Conservation (phyloP, 2,888 invertebrate genomes). For the Yponomeuta malinellus region DNA sequence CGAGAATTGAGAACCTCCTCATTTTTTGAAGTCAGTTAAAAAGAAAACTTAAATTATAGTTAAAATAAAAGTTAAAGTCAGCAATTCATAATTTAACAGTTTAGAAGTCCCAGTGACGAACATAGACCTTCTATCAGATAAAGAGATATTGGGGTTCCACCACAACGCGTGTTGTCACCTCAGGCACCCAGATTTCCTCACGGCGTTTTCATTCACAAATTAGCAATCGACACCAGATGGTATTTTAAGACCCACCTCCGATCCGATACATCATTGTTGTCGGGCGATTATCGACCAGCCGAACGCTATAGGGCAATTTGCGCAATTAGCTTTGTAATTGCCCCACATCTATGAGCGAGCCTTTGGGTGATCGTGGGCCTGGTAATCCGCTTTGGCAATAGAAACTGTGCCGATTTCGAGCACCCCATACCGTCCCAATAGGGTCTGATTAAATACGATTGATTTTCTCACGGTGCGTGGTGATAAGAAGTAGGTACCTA, state of each 20-base stretch:
- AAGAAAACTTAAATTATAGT: too few species aligned
- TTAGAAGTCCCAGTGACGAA: too few species aligned
- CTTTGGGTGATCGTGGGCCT: slow-evolving; percentile 3
- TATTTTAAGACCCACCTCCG: background rate
- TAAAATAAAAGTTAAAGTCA: too few species aligned
- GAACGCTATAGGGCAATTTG: slow-evolving; percentile 19
- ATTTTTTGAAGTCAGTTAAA: too few species aligned
- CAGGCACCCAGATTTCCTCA: too few species aligned
- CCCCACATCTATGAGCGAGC: slow-evolving; percentile 13
- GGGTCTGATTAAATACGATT: background rate
- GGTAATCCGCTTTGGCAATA: slow-evolving; percentile 8
- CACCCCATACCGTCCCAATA: background rate
- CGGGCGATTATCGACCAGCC: slow-evolving; percentile 9
- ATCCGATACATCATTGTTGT: background rate
- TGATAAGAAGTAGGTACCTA: too few species aligned
- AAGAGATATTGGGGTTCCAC: too few species aligned
- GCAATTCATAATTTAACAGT: too few species aligned
- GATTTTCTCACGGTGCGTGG: background rate
- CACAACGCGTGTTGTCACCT: too few species aligned
- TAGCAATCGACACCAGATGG: background rate
- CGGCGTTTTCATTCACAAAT: background rate
- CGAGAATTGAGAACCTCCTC: too few species aligned
- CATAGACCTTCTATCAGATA: too few species aligned
- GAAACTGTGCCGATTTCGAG: background rate
- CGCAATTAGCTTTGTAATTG: slow-evolving; percentile 17